Evolutionary conservation across 2,797 vertebrate genomes (phyloP), one percentile per base, ranked within the genome.

Genomic region (Tangara arthus): DNA sequence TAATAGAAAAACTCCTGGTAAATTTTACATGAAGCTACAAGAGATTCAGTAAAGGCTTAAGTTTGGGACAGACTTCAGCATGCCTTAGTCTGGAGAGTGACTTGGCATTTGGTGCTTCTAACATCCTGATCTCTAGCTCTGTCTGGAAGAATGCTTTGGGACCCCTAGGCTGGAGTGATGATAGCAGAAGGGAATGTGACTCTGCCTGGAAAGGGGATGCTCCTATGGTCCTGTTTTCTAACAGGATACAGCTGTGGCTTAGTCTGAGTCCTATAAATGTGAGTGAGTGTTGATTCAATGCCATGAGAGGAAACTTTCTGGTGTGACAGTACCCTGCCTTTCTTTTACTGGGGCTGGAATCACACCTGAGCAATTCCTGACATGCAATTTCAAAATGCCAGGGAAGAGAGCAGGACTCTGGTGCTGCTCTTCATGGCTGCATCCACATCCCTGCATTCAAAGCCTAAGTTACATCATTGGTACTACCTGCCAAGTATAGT

Each of bases 391-490:
- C 27, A n/a, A 79, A 89, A 76, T 39, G 22, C 55, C 23, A 24
- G 0, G 0, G 2, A 5, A 60, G 55, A 87, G 11, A n/a, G 13
- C 9, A 16, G 1, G 2, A 16, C 73, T 11, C 63, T 82, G 49
- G 55, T 69, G 30, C 76, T 73, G 19, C 57, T 88, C n/a, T 59
- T 66, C 26, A 15, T 23, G 22, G 16, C 81, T 81, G 30, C 68
- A 65, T 64, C 57, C 64, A 61, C 0, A 16, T 39, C n/a, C 28
- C 42, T 60, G 28, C 28, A 55, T 84, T 68, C 59, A 86, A 42
- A 88, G 30, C 24, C 41, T 30, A 21, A 37, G 1, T 47, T 53
- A 5, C 49, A 56, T 90, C 44, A 27, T 6, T 81, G 49, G 11
- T 35, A 23, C 21, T 50, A 12, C 34, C 34, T 53, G 57, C 59